These are phyloP conservation scores for pig (Sus scrofa) DNA, from an alignment of 2,113 vertebrate genomes.

Conservation along the genomic window DNA sequence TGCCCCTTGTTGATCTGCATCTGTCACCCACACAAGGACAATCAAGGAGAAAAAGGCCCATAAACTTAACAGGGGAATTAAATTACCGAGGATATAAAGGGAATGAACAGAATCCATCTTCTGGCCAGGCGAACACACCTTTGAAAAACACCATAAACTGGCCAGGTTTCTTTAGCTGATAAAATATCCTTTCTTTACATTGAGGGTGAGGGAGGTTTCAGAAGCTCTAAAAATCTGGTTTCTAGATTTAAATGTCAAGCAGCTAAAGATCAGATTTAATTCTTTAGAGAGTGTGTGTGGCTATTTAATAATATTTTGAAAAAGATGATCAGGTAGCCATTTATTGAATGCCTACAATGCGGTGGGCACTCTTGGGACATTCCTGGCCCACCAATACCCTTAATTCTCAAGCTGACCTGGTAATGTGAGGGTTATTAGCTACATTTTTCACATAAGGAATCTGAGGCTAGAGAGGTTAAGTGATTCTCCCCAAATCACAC, in stretches of 20 bases:
- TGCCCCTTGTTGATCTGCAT: constrained; percentile 66
- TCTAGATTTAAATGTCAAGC: constrained; percentile 31
- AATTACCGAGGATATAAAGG: constrained; percentile 85
- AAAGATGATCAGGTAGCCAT: background rate
- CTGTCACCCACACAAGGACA: constrained; percentile 78
- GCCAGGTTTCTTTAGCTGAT: constrained; percentile 29
- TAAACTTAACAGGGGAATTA: constrained; percentile 80
- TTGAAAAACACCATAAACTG: constrained; percentile 5
- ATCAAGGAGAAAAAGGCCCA: constrained; percentile 50
- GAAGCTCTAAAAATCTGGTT: constrained; percentile 4
- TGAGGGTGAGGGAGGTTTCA: background rate
- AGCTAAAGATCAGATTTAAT: background rate
- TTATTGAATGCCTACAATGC: background rate
- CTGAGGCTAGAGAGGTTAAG: background rate
- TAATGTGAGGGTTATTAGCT: background rate
- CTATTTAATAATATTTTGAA: background rate
- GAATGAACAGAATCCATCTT: constrained; percentile 86
- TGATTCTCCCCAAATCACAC: background rate
- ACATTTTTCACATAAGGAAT: background rate
- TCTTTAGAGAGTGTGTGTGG: background rate
- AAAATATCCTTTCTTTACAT: background rate
- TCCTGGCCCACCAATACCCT: background rate
- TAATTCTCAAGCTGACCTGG: constrained; percentile 18
- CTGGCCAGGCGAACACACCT: constrained; percentile 65
- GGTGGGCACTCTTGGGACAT: background rate